A percentile compares a stretch with the other conserved stretches of the same genome.
Conservation (phyloP, 92 coral and sea anemone genomes). For the Diadumene lineata region DNA sequence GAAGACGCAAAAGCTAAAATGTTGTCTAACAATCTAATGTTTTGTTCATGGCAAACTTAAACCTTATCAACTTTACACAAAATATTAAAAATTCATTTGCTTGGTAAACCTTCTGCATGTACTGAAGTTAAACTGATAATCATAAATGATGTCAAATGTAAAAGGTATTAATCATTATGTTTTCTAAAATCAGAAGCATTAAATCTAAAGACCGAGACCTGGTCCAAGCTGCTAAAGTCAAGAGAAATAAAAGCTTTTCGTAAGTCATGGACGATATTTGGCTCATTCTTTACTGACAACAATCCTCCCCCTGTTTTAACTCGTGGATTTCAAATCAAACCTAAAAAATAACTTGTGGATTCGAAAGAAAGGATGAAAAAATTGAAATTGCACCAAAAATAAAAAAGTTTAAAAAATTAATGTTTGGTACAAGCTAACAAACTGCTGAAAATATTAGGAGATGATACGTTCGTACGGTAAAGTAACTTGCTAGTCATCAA, state of each 20-base stretch:
- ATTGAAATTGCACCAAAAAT: no score
- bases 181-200: constrained; percentile 34
- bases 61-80: background rate
- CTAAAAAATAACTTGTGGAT: no score
- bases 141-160: background rate
- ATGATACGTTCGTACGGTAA: background rate
- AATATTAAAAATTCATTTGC: background rate
- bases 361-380: no score
- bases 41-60: no score
- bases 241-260: constrained; percentile 81
- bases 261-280: constrained; percentile 54
- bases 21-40: no score
- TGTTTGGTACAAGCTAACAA: no score
- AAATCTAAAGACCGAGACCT: constrained; percentile 45
- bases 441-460: no score
- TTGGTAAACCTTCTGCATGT: background rate
- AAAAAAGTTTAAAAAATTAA: no score
- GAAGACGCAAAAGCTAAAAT: no score
- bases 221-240: constrained; percentile 52
- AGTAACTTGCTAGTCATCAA: background rate
- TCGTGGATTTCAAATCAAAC: no score
- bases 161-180: constrained; percentile 9
- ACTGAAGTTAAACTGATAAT: background rate
- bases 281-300: background rate
- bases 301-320: no score